Evolutionary conservation across 2,113 vertebrate species (phyloP).

Genomic region (Cyanoramphus novaezelandiae): DNA sequence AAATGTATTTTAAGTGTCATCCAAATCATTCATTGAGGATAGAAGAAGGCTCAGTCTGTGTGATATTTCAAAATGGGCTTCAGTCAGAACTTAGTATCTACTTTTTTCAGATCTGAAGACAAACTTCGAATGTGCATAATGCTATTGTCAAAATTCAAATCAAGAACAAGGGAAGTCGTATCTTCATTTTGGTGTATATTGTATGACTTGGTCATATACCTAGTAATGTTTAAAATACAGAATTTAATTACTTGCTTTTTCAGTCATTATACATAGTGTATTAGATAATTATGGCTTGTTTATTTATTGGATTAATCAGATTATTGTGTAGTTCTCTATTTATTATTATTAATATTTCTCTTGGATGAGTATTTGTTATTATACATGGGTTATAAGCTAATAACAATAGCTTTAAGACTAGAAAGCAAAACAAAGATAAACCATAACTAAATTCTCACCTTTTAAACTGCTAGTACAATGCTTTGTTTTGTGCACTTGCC

Average conservation of each 20-base stretch:
- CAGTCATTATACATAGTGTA: background rate
- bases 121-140: background rate
- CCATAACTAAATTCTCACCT: background rate
- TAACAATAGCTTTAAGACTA: background rate
- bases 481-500: background rate
- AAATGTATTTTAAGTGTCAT: background rate
- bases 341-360: slow-evolving; percentile 35
- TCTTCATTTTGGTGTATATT: background rate
- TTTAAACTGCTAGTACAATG: background rate
- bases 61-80: background rate
- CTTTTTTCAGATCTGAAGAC: background rate
- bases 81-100: background rate
- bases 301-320: slow-evolving; percentile 21
- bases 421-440: slow-evolving; percentile 1
- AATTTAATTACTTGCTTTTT: slow-evolving; percentile 11
- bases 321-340: background rate
- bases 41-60: background rate
- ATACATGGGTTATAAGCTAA: slow-evolving; percentile 9
- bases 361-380: slow-evolving; percentile 8
- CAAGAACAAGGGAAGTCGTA: background rate
- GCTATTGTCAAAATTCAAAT: background rate
- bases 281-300: background rate
- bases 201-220: background rate
- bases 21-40: background rate
- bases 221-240: background rate